phyloP scores from a whole-genome alignment of 2,888 invertebrate species.

The Matsumyia berberina region DNA sequence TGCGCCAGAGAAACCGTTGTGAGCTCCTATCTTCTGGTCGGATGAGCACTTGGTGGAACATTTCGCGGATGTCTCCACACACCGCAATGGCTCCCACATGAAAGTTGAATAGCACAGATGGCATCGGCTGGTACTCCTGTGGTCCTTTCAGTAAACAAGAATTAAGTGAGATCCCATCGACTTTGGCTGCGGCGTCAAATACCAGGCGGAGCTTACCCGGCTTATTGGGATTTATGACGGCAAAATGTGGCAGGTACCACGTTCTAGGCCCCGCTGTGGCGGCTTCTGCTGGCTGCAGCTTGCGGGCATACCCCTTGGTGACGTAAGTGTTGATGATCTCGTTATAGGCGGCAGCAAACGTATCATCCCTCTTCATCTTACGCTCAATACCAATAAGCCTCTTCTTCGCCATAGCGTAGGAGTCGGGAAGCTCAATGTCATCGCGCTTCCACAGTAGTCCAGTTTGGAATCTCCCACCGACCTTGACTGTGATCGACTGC shows the following conservation, averaged over 20 bases:
- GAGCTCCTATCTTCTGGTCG: too few species aligned
- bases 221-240: slow-evolving; percentile 49
- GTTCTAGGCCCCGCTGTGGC: slow-evolving; percentile 36
- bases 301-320: slow-evolving; percentile 56
- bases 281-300: slow-evolving; percentile 56
- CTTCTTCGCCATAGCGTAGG: slow-evolving; percentile 56
- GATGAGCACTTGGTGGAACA: too few species aligned
- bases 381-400: slow-evolving; percentile 57
- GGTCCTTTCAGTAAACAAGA: slow-evolving; percentile 62
- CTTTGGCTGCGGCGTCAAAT: slow-evolving; percentile 65
- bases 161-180: too few species aligned
- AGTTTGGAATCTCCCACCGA: slow-evolving; percentile 26
- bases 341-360: slow-evolving; percentile 29
- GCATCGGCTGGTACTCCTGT: slow-evolving; percentile 59
- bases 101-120: slow-evolving; percentile 65
- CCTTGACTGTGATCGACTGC: slow-evolving; percentile 16
- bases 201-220: slow-evolving; percentile 63
- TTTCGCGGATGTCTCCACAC: slow-evolving; percentile 77
- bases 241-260: slow-evolving; percentile 78
- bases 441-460: slow-evolving; percentile 63
- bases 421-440: slow-evolving; percentile 54
- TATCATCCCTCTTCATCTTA: slow-evolving; percentile 58
- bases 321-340: slow-evolving; percentile 37
- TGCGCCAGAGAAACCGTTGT: too few species aligned
- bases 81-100: slow-evolving; percentile 71